Conservation (phyloP, 2,888 invertebrate genomes). For the Spisula subtruncata region DNA sequence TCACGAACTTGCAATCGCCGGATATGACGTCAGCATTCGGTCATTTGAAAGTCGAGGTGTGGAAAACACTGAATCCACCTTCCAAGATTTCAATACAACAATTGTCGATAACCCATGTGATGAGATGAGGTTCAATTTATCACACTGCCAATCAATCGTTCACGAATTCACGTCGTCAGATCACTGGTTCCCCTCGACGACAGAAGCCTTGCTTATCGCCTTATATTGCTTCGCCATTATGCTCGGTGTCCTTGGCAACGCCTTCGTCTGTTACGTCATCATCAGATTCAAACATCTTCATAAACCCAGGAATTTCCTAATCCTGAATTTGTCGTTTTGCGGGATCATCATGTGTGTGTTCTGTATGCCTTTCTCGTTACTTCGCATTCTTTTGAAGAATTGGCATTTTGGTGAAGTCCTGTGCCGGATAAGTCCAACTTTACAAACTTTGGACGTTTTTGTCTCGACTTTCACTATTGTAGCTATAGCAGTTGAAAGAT, state of each 20-base stretch:
- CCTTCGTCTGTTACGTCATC: conserved; percentile 80
- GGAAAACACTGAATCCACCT: background rate
- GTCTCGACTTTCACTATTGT: conserved; percentile 84
- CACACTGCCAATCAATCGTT: conserved; percentile 57
- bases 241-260: conserved; percentile 80
- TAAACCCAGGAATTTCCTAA: conserved; percentile 78
- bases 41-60: background rate
- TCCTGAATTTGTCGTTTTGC: conserved; percentile 83
- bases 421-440: conserved; percentile 81
- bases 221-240: conserved; percentile 79
- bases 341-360: conserved; percentile 83
- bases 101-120: background rate
- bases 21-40: conserved; percentile 18
- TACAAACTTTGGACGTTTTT: conserved; percentile 84
- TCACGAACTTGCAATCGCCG: no score
- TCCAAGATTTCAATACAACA: background rate
- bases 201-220: conserved; percentile 75
- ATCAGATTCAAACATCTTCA: conserved; percentile 70
- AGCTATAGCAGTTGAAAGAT: conserved; percentile 83
- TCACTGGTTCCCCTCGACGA: conserved; percentile 73
- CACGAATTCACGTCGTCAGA: conserved; percentile 69
- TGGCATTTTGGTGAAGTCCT: conserved; percentile 82
- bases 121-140: background rate
- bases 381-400: conserved; percentile 81
- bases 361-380: conserved; percentile 84